Base-by-base conservation (phyloP, 2,888 invertebrate species). In the Athripsodes cinereus region DNA sequence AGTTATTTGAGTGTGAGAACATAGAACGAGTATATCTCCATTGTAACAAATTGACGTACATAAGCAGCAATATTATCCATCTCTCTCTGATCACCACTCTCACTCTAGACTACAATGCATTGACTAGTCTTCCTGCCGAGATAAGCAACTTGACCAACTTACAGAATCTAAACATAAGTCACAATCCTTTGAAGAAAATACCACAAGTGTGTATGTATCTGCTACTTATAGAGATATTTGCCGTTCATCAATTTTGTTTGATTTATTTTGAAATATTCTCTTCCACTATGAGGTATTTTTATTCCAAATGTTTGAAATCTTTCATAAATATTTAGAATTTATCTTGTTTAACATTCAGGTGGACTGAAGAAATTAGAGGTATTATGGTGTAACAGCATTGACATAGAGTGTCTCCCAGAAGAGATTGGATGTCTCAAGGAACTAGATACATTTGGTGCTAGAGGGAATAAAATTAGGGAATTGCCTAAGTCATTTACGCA, bases 341-440 rank as follows among this genome's bases (percentile, higher is more conserved):
- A n/a, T n/a, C n/a, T n/a, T n/a, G n/a, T n/a, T n/a, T n/a, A n/a
- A n/a, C n/a, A n/a, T n/a, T n/a, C n/a, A 57, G 57, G 57, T 50
- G n/a, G 22, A 19, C 35, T 57, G 48, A 48, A 34, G 22, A 52
- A 67, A 47, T 65, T 74, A 26, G 71, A 73, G 64, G 68, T 69
- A 2, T 64, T 74, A 26, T 74, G 73, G 74, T 71, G 73, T 60
- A 74, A 74, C 61, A 67, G 67, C n/a, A 72, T 72, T 56, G 66
- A 68, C 60, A 63, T 73, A 22, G 66, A 64, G 31, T 58, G 58
- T 5, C 63, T 74, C 31, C 73, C 74, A 6, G 65, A 68, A 52
- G 70, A 70, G 64, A 68, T 74, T 59, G 72, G 71, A n/a, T 66
- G 67, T 55, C 67, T 74, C 55, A 58, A 52, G 19, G 67, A 70